Evolutionary conservation across 1,140 invertebrate species (phyloP).

Genomic region (Zaprionus vittiger): DNA sequence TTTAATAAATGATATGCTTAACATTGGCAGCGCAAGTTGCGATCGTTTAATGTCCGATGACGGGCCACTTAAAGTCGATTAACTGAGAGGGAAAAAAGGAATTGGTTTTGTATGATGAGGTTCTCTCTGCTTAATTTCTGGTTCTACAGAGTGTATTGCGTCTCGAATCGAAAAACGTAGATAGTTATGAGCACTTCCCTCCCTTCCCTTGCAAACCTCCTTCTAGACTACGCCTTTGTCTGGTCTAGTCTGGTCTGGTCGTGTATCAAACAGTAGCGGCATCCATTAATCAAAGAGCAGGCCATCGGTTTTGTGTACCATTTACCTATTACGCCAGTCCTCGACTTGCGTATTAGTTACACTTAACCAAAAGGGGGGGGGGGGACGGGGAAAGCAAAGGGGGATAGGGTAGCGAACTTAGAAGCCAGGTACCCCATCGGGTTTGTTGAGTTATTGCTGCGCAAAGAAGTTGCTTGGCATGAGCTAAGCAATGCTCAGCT

Average conservation of each 20-base stretch:
- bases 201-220: not conserved
- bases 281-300: conserved; percentile 75
- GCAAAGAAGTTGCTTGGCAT: conserved; percentile 23
- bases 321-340: conserved; percentile 36
- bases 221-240: not conserved
- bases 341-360: conserved; percentile 69
- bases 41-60: conserved; percentile 51
- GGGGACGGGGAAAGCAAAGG: not conserved
- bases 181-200: conserved; percentile 46
- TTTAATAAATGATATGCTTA: conserved; percentile 70
- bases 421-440: not conserved
- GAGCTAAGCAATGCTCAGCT: conserved; percentile 20
- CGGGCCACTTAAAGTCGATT: conserved; percentile 64
- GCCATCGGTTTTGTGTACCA: conserved; percentile 34
- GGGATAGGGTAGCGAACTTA: not conserved
- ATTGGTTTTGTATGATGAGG: conserved; percentile 4
- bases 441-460: conserved; percentile 43
- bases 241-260: conserved; percentile 5
- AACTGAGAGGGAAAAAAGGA: conserved; percentile 35
- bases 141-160: conserved; percentile 52
- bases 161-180: conserved; percentile 64
- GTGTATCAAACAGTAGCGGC: conserved; percentile 74
- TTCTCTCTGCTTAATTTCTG: conserved; percentile 36
- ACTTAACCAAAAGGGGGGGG: conserved; percentile 44
- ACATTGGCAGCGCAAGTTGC: conserved; percentile 40